phyloP scores from a whole-genome alignment of 1,140 invertebrate genomes.

The Drosophila setifemur region DNA sequence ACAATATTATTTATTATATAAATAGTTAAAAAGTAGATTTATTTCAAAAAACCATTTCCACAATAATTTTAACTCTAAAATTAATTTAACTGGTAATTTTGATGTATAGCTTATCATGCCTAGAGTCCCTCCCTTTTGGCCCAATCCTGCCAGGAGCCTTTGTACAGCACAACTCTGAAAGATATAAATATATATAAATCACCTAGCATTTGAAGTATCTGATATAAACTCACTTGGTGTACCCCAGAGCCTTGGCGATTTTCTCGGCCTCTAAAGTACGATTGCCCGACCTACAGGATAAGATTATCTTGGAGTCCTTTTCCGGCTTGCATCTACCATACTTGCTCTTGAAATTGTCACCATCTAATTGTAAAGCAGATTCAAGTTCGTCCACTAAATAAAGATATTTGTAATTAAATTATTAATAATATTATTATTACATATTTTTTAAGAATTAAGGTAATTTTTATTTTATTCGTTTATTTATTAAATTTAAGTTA shows the following conservation, averaged over 20 bases:
- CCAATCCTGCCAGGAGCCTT: constrained; percentile 94
- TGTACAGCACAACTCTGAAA: constrained; percentile 92
- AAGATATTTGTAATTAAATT: no score
- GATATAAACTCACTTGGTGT: constrained; percentile 82
- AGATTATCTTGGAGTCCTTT: constrained; percentile 83
- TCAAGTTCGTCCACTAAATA: constrained; percentile 49
- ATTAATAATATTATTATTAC: no score
- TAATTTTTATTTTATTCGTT: no score
- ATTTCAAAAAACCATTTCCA: no score
- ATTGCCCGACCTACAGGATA: constrained; percentile 84
- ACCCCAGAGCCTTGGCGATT: constrained; percentile 83
- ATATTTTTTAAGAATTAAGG: no score
- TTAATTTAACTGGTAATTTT: no score
- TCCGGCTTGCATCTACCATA: constrained; percentile 83
- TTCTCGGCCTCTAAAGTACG: constrained; percentile 83
- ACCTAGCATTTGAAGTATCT: not conserved
- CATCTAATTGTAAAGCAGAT: constrained; percentile 76
- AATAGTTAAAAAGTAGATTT: no score
- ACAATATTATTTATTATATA: no score
- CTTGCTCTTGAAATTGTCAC: constrained; percentile 82
- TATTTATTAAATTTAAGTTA: no score
- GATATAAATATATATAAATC: constrained; percentile 23
- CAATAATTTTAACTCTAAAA: constrained; percentile 7
- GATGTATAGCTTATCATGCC: no score
- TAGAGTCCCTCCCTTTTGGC: constrained; percentile 75